These are phyloP conservation scores for Diaprepes abbreviatus DNA, from an alignment of 2,888 invertebrate species.

Conservation along the genomic window DNA sequence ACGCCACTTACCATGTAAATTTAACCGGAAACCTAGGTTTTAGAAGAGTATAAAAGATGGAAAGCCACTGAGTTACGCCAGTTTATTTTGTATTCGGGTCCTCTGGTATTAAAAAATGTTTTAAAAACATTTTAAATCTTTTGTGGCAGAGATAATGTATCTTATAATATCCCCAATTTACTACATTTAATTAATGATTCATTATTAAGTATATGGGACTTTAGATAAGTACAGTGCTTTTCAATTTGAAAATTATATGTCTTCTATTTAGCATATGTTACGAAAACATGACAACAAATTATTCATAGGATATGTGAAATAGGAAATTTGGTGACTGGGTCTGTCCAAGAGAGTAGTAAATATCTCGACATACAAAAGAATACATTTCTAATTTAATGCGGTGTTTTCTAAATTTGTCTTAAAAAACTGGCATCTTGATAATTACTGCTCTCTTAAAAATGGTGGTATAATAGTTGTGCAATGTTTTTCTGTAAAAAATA, in stretches of 20 bases:
- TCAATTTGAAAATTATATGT: background rate
- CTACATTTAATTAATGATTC: background rate
- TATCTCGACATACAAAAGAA: background rate
- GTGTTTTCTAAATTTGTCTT: background rate
- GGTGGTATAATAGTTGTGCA: background rate
- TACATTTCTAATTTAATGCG: background rate
- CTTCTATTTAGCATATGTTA: background rate
- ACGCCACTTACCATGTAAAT: conserved; percentile 15
- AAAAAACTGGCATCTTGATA: background rate
- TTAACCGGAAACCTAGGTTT: conserved; percentile 18
- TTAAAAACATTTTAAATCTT: background rate
- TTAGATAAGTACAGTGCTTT: background rate
- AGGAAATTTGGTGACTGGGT: background rate
- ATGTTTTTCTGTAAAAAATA: background rate
- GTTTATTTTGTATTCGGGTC: conserved; percentile 35
- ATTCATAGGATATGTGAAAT: background rate
- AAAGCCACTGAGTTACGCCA: conserved; percentile 30
- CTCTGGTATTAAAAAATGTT: conserved; percentile 13
- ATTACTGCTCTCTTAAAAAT: background rate
- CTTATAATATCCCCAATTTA: background rate
- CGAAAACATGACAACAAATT: background rate
- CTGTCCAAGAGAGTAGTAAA: background rate
- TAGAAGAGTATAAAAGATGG: conserved; percentile 23
- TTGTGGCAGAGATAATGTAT: background rate
- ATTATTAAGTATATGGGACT: background rate